Conservation (phyloP, 2,797 vertebrate genomes). For the Dallia pectoralis region DNA sequence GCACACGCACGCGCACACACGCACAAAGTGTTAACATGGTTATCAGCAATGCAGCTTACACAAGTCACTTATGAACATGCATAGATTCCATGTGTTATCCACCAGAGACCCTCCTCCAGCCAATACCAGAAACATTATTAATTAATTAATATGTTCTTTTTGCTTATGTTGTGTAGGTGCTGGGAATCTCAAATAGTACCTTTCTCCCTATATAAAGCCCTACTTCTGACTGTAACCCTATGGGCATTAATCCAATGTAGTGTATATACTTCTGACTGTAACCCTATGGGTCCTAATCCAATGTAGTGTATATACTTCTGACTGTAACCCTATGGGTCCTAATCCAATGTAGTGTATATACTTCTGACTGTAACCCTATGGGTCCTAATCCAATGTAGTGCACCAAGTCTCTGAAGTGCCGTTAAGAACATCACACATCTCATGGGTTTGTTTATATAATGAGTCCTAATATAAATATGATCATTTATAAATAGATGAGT, state of each 20-base stretch:
- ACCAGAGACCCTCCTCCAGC: not conserved
- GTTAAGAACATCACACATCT: not conserved
- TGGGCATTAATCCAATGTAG: too few relatives aligned
- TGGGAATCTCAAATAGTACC: not conserved
- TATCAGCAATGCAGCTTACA: not conserved
- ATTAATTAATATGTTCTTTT: not conserved
- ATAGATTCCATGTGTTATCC: not conserved
- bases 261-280: not conserved
- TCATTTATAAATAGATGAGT: not conserved
- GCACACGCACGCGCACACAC: slow-evolving; percentile 5
- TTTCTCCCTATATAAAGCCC: not conserved
- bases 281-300: too few relatives aligned
- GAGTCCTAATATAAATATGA: not conserved
- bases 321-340: not conserved
- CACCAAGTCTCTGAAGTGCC: not conserved
- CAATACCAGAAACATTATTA: not conserved
- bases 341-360: too few relatives aligned
- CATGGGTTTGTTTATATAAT: not conserved
- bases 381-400: too few relatives aligned
- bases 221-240: not conserved
- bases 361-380: not conserved
- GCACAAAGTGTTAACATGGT: not conserved
- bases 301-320: too few relatives aligned
- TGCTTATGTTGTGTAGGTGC: not conserved
- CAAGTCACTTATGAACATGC: not conserved